Base-by-base conservation (phyloP, 2,797 vertebrate genomes). In the Pampus argenteus region DNA sequence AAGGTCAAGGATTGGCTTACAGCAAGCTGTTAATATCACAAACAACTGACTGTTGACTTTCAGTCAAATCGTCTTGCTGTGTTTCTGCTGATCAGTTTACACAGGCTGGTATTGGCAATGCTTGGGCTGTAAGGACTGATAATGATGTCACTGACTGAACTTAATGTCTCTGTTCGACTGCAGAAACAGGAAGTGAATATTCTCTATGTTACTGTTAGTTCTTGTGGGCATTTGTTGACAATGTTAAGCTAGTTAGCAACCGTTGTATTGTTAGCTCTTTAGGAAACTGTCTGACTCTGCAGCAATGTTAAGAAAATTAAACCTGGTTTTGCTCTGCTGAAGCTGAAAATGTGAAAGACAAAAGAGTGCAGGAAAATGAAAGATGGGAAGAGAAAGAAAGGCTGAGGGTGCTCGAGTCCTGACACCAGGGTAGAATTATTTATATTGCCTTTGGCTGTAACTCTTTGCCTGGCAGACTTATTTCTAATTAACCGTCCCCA, bases 401-500 rank as follows among this genome's bases (percentile, higher is more conserved):
- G 71, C 59, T 66, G 13, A 17, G 64, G 57, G 38, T 65, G 63
- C 47, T 47, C 52, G 57, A 76, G 78, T 69, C 72, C 65, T 84
- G 78, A 79, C 79, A 84, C 82, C 26, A 55, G 57, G 74, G 59
- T 76, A 82, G 86, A 91, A 93, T 91, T 85, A 86, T 68, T 79
- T 74, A 82, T 84, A 89, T 81, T 86, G 83, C 89, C 88, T 82
- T 89, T 48, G 71, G 88, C 88, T 76, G 59, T 58, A 62, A 67
- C 74, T 82, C 70, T 84, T 83, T 78, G 83, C 84, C 89, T 86
- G 76, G 84, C 72, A 81, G 91, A 93, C 88, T 88, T 90, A 88
- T 90, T 93, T 91, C 86, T 91, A 91, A 92, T 93, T 93, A 93
- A 94, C 91, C 69, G 62, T 92, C 84, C 86, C 79, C 66, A 74